Conservation (phyloP, 1,140 invertebrate species). For the Euura lappo region DNA sequence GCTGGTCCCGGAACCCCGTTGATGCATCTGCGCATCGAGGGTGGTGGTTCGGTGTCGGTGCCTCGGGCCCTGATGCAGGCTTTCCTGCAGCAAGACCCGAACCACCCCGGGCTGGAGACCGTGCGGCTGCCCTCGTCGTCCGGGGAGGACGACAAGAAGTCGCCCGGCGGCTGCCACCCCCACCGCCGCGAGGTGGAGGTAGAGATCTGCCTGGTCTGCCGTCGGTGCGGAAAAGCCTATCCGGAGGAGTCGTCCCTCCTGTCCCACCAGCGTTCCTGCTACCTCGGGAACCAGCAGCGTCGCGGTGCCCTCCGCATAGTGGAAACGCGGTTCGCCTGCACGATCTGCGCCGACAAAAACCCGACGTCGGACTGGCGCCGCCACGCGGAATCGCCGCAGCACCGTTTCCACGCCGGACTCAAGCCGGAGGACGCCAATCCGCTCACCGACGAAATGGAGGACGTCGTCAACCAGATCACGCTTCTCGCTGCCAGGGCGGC, state of each 20-base stretch:
- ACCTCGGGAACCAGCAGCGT: slow-evolving; percentile 68
- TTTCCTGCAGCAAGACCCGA: slow-evolving; percentile 70
- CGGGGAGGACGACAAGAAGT: slow-evolving; percentile 45
- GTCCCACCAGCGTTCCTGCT: slow-evolving; percentile 75
- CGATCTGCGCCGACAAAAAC: slow-evolving; percentile 66
- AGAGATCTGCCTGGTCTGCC: slow-evolving; percentile 85
- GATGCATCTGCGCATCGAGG: slow-evolving; percentile 56
- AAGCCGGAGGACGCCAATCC: slow-evolving; percentile 54
- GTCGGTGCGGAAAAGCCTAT: slow-evolving; percentile 84
- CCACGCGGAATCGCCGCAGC: slow-evolving; percentile 70
- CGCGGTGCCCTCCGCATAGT: slow-evolving; percentile 71
- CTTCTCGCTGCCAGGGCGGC: slow-evolving; percentile 74
- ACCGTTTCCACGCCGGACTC: slow-evolving; percentile 42
- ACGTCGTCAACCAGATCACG: slow-evolving; percentile 83
- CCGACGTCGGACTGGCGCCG: slow-evolving; percentile 68
- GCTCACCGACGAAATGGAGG: slow-evolving; percentile 81
- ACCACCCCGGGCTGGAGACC: slow-evolving; percentile 70
- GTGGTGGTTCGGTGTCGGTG: slow-evolving; percentile 67
- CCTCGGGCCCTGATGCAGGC: slow-evolving; percentile 69
- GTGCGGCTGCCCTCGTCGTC: slow-evolving; percentile 60
- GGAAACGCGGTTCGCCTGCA: slow-evolving; percentile 74
- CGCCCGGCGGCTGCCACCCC: slow-evolving; percentile 48
- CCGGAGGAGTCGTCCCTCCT: slow-evolving; percentile 75
- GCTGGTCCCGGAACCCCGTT: slow-evolving; percentile 29
- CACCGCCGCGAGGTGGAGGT: slow-evolving; percentile 69